phyloP scores from a whole-genome alignment of 2,113 vertebrate species.

The Megalops atlanticus region DNA sequence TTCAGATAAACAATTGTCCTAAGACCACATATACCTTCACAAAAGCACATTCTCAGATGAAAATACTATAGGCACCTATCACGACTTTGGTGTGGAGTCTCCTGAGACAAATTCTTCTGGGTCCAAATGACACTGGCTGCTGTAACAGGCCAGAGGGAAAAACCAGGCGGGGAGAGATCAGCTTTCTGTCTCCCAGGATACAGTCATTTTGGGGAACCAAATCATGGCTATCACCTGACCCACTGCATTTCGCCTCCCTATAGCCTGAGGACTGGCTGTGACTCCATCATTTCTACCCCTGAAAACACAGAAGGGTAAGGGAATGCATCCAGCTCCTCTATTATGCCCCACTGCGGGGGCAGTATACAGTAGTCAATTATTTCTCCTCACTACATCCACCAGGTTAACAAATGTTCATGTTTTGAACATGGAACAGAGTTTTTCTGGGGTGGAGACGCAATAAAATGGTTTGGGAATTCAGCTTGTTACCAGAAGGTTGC shows the following conservation, averaged over 20 bases:
- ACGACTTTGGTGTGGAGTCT: neutral
- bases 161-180: neutral
- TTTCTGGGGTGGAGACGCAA: neutral
- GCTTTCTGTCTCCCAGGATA: neutral
- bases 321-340: neutral
- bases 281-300: constrained; percentile 14
- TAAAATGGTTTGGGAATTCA: no score
- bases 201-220: neutral
- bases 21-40: neutral
- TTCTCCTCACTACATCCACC: neutral
- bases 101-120: constrained; percentile 1
- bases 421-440: neutral
- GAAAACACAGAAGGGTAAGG: neutral
- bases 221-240: neutral
- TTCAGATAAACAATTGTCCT: neutral
- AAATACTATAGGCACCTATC: neutral
- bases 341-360: neutral
- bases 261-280: neutral
- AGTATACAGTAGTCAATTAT: neutral
- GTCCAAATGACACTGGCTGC: neutral
- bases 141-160: neutral
- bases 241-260: neutral
- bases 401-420: no score
- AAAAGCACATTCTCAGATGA: neutral
- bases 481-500: no score